Evolutionary conservation across 1,140 invertebrate genomes (phyloP).

Genomic region (Ostrea edulis): DNA sequence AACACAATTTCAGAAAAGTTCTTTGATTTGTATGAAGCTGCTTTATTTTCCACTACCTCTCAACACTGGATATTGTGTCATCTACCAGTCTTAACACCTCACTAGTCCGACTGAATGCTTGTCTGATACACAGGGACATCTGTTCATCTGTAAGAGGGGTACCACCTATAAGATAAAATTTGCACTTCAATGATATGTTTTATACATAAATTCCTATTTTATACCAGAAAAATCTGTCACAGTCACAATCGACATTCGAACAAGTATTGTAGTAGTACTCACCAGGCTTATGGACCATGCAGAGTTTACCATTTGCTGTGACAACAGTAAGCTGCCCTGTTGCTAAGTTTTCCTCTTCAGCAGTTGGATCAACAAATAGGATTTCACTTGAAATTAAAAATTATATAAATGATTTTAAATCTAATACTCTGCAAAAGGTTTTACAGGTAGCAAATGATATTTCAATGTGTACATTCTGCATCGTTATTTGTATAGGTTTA

Average conservation of each 20-base stretch:
- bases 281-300: slow-evolving; percentile 77
- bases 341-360: slow-evolving; percentile 77
- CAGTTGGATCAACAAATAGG: slow-evolving; percentile 78
- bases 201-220: no score
- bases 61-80: slow-evolving; percentile 60
- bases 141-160: slow-evolving; percentile 63
- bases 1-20: no score
- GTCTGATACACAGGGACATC: slow-evolving; percentile 63
- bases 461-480: no score
- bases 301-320: slow-evolving; percentile 74
- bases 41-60: slow-evolving; percentile 19
- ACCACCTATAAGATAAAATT: slow-evolving; percentile 61
- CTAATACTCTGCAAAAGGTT: no score
- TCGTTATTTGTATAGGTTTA: no score
- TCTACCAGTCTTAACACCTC: slow-evolving; percentile 64
- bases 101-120: slow-evolving; percentile 58
- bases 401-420: neutral
- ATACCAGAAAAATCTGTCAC: neutral
- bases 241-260: no score
- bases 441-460: no score
- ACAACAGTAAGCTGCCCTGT: slow-evolving; percentile 76
- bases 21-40: no score
- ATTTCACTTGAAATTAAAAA: slow-evolving; percentile 68
- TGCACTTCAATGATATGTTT: neutral
- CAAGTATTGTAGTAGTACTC: neutral